Evolutionary conservation across 2,113 vertebrate species (phyloP).

Genomic region (Anguilla japonica): DNA sequence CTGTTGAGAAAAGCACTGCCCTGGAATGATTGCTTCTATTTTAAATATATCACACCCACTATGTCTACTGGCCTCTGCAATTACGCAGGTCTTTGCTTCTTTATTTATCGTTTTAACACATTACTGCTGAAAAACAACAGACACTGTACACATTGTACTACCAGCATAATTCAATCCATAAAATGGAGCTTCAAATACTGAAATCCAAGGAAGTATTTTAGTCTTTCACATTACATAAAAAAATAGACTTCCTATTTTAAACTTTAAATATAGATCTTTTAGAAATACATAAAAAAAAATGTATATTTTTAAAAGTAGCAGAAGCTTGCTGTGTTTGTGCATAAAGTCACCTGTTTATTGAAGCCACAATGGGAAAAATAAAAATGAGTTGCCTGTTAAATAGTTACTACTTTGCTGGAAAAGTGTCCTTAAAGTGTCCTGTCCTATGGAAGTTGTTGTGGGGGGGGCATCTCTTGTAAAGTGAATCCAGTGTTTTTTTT

Average conservation of each 20-base stretch:
- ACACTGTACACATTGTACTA: background rate
- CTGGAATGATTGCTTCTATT: constrained; percentile 65
- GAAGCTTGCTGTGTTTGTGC: too few species aligned
- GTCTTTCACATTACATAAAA: too few species aligned
- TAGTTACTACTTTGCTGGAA: background rate
- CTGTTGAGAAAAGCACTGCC: constrained; percentile 66
- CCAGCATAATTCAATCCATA: background rate
- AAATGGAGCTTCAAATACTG: constrained; percentile 12
- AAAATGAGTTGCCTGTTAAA: background rate
- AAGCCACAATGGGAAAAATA: background rate
- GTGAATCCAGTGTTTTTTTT: too few species aligned
- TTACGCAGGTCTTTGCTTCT: constrained; percentile 57
- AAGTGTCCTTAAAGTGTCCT: background rate
- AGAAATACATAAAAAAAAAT: too few species aligned
- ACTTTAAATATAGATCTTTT: too few species aligned
- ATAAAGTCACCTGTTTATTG: background rate
- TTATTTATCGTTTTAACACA: constrained; percentile 26
- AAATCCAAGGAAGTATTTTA: background rate
- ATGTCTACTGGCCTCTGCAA: constrained; percentile 61
- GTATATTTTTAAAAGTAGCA: too few species aligned
- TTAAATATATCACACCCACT: constrained; percentile 65
- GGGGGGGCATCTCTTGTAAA: background rate
- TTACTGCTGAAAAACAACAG: constrained; percentile 44
- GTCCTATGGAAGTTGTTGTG: background rate
- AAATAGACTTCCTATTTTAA: background rate